Percentiles rank a stretch among this genome's conserved stretches.
Evolutionary conservation across 2,888 invertebrate species (phyloP).

Genomic region (Diaperis boleti): DNA sequence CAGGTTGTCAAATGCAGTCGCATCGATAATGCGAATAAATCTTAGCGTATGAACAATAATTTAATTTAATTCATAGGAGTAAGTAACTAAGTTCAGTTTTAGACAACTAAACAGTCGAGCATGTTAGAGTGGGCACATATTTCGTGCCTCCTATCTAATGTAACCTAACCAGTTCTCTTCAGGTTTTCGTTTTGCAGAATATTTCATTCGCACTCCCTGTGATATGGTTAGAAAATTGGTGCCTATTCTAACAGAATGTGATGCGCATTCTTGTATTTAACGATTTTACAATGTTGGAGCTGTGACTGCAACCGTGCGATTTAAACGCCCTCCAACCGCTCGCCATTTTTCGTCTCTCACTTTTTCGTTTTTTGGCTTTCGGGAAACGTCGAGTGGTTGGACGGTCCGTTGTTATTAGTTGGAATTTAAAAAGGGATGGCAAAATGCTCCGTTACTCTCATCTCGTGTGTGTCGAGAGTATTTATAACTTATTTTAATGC

Average conservation of each 20-base stretch:
- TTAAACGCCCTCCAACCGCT: conserved; percentile 10
- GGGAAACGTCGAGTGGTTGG: conserved; percentile 34
- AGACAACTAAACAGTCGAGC: conserved; percentile 15
- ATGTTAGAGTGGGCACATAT: conserved; percentile 62
- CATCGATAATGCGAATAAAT: conserved; percentile 57
- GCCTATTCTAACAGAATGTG: conserved; percentile 63
- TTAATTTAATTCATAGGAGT: conserved; percentile 38
- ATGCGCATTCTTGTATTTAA: conserved; percentile 54
- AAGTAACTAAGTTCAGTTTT: not conserved
- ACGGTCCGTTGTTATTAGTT: conserved; percentile 49
- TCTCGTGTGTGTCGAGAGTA: conserved; percentile 54
- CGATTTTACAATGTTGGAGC: conserved; percentile 55
- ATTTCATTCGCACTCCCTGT: conserved; percentile 51
- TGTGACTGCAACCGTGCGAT: conserved; percentile 65
- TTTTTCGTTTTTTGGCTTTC: conserved; percentile 20
- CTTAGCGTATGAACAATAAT: conserved; percentile 60
- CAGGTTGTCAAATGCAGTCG: conserved; percentile 57
- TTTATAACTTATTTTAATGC: conserved; percentile 58
- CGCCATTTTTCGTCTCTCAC: not conserved
- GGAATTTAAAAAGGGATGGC: conserved; percentile 59
- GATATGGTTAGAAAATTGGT: conserved; percentile 62
- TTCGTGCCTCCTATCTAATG: conserved; percentile 52
- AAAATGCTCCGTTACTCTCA: conserved; percentile 61
- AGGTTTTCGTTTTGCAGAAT: conserved; percentile 26
- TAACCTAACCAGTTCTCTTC: conserved; percentile 47